Conservation (phyloP, 2,113 vertebrate species). For the Siniperca knerii region DNA sequence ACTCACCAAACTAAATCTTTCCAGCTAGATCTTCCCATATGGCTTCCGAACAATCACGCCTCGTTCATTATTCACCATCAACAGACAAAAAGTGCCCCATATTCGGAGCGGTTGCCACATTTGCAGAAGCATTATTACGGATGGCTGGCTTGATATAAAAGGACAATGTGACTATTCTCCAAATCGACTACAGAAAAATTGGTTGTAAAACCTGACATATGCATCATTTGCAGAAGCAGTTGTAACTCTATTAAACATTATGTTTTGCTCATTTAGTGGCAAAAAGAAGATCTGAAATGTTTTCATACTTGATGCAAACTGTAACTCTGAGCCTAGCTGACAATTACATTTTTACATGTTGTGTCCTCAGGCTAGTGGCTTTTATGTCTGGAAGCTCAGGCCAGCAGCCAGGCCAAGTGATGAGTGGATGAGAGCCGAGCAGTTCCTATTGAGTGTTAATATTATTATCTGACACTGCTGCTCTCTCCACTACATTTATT, state of each 20-base stretch:
- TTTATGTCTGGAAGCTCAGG: slow-evolving; percentile 13
- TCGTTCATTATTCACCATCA: slow-evolving; percentile 58
- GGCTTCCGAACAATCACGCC: slow-evolving; percentile 50
- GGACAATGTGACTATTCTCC: slow-evolving; percentile 29
- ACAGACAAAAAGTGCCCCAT: slow-evolving; percentile 41
- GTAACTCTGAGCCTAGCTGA: slow-evolving; percentile 4
- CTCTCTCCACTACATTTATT: not conserved
- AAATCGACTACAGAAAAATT: not conserved
- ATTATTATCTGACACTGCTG: slow-evolving; percentile 8
- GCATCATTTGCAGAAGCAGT: slow-evolving; percentile 17
- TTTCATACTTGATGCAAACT: slow-evolving; percentile 13
- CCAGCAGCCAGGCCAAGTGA: slow-evolving; percentile 9
- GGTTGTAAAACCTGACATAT: slow-evolving; percentile 18
- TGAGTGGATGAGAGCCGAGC: not conserved
- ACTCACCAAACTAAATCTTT: slow-evolving; percentile 50
- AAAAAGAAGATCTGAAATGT: slow-evolving; percentile 8
- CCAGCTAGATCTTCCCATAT: slow-evolving; percentile 59
- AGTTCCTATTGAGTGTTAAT: not conserved
- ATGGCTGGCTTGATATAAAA: slow-evolving; percentile 34
- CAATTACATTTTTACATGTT: slow-evolving; percentile 17
- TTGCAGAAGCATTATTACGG: slow-evolving; percentile 27
- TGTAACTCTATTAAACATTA: not conserved
- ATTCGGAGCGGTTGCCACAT: slow-evolving; percentile 36
- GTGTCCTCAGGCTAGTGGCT: slow-evolving; percentile 22
- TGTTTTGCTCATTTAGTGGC: slow-evolving; percentile 2